Base-by-base conservation (phyloP, 2,797 vertebrate genomes). In the Pseudopleuronectes americanus region DNA sequence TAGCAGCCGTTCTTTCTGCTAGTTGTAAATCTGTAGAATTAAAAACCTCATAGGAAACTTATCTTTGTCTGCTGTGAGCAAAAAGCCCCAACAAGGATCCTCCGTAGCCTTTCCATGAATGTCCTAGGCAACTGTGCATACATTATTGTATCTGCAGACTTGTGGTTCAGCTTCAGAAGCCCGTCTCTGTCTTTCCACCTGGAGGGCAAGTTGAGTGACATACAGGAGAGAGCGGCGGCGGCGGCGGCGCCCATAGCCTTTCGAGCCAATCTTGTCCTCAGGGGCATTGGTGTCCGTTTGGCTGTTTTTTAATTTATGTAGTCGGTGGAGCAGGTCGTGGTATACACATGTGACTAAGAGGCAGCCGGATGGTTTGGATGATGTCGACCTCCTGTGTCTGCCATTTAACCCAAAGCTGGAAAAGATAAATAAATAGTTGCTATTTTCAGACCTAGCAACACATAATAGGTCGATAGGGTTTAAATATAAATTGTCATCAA, bases 171-270 rank as follows among this genome's bases (percentile, higher is more conserved):
- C 63, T 60, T 68, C 80, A 3, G 36, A 58, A 74, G 60, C 71
- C 55, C 57, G 65, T 12, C 53, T 64, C n/a, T 67, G 79, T 47
- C 28, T 69, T 53, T 64, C 84, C 23, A 62, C 76, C 22, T 59
- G 36, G 22, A 73, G 28, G 0, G 48, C 7, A 4, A 86, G 75
- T n/a, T 64, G 71, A 45, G 13, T 2, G 69, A 12, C 60, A 2
- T 87, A 70, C 1, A 63, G 70, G 6, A 94, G 60, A 0, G 95
- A 95, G 68, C 90, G 91, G 23, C 94, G 93, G 33, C 94, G 93
- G 33, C 95, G 88, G 1, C 96, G 89, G 8, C 97, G 89, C 9
- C 97, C 97, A 4, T 96, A 98, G 70, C 96, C 96, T 0, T 79
- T 81, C 0, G 89, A 74, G 61, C 93, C 87, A 4, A 97, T 92